A percentile compares a stretch with the other conserved stretches of the same genome.
Evolutionary conservation across 2,797 vertebrate species (phyloP).

Genomic region (Cossypha caffra): DNA sequence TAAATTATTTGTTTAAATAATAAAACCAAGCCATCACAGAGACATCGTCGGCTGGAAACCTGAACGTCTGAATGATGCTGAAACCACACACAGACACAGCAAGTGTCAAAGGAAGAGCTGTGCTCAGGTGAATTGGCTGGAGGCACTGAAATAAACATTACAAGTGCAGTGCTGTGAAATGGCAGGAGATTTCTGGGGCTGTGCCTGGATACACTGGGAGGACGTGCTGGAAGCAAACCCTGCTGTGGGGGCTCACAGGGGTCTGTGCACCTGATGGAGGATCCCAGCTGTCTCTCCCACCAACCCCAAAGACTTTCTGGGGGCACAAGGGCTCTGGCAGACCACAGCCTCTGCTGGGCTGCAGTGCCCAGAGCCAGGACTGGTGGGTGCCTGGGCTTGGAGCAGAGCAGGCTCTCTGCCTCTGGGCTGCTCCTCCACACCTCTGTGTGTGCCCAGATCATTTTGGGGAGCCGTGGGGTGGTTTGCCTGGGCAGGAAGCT

Average conservation of each 20-base stretch:
- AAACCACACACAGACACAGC: background rate
- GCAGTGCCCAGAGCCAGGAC: background rate
- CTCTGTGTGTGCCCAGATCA: accelerated
- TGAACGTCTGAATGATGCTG: background rate
- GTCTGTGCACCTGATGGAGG: accelerated
- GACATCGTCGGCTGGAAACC: background rate
- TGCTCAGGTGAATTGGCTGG: background rate
- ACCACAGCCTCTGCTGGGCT: background rate
- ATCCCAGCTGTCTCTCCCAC: background rate
- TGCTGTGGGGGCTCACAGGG: background rate
- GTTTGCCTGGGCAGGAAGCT: background rate
- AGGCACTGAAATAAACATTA: background rate
- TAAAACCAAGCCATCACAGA: background rate
- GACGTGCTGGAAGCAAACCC: background rate
- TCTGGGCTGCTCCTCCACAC: background rate
- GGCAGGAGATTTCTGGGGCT: background rate
- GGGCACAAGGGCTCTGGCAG: background rate
- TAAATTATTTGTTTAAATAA: constrained; percentile 38
- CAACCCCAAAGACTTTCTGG: background rate
- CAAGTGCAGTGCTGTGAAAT: background rate
- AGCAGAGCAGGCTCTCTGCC: background rate
- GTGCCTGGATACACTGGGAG: accelerated
- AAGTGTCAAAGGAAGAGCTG: background rate
- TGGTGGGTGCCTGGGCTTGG: accelerated
- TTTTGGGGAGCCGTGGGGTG: accelerated